These are phyloP conservation scores for Cheilosia impressa DNA, from an alignment of 2,888 invertebrate genomes.

Conservation along the genomic window DNA sequence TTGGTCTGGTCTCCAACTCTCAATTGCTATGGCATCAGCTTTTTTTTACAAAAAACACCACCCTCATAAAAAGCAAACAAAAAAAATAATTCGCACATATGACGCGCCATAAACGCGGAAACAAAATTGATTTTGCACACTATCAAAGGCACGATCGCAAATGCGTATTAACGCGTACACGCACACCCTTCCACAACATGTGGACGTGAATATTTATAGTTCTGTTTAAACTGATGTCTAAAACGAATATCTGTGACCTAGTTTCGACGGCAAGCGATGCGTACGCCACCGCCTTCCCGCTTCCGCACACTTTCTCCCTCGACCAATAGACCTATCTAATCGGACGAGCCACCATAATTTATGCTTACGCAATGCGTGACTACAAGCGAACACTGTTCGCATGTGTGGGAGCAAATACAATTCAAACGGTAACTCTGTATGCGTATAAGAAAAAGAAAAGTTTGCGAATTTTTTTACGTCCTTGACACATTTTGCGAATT, in stretches of 20 bases:
- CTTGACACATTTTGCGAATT: slow-evolving; percentile 68
- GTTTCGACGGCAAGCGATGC: slow-evolving; percentile 46
- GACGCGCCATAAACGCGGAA: slow-evolving; percentile 58
- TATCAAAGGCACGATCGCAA: slow-evolving; percentile 18
- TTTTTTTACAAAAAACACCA: background rate
- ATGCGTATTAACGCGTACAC: slow-evolving; percentile 33
- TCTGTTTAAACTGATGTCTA: slow-evolving; percentile 40
- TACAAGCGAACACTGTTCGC: background rate
- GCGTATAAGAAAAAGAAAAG: slow-evolving; percentile 23
- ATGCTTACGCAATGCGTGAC: slow-evolving; percentile 68
- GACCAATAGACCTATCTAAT: slow-evolving; percentile 33
- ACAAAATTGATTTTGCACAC: background rate
- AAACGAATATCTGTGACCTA: slow-evolving; percentile 68
- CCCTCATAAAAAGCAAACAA: background rate
- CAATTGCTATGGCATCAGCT: background rate
- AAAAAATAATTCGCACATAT: slow-evolving; percentile 7
- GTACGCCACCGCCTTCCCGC: slow-evolving; percentile 19
- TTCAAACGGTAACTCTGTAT: slow-evolving; percentile 39
- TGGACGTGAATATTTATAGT: slow-evolving; percentile 19
- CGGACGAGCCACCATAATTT: slow-evolving; percentile 18
- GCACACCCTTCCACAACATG: slow-evolving; percentile 3
- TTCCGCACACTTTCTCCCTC: slow-evolving; percentile 19
- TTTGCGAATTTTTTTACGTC: slow-evolving; percentile 60
- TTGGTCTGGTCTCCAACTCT: background rate
- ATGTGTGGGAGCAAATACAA: slow-evolving; percentile 11